A percentile compares a stretch with the other conserved stretches of the same genome.
These are phyloP conservation scores for Conus canariensis DNA, from an alignment of 2,888 invertebrate genomes.

Conservation along the genomic window DNA sequence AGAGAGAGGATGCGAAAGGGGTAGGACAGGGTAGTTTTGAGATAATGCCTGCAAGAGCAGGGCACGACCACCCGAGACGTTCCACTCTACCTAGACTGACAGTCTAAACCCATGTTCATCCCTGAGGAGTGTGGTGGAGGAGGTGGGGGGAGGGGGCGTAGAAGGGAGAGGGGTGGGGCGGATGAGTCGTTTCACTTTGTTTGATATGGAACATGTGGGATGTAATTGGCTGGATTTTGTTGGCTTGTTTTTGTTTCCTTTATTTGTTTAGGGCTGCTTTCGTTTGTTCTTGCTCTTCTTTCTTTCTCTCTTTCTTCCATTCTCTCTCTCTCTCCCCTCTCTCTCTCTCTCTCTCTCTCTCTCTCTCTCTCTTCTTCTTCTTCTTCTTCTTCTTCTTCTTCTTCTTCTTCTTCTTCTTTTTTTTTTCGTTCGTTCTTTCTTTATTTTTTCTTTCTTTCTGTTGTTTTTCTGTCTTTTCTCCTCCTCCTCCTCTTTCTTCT, in stretches of 20 bases:
- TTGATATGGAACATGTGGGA: no score
- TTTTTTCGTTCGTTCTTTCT: neutral
- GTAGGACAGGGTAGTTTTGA: no score
- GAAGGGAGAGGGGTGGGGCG: no score
- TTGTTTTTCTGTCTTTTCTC: neutral
- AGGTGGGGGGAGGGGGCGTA: no score
- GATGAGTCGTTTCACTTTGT: no score
- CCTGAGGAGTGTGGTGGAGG: no score
- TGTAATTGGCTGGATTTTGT: neutral
- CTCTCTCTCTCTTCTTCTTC: no score
- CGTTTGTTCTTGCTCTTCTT: neutral
- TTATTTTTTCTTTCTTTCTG: neutral
- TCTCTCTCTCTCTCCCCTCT: neutral
- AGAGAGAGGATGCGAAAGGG: no score
- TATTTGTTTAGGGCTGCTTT: neutral
- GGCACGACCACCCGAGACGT: no score
- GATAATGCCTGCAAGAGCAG: no score
- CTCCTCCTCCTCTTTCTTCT: constrained; percentile 7
- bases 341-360: neutral
- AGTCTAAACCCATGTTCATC: no score
- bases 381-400: neutral
- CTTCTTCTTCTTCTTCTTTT: neutral
- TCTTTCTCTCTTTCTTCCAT: neutral
- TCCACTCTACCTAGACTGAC: no score
- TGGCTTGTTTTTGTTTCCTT: neutral